A percentile compares a stretch with the other conserved stretches of the same genome.
phyloP scores from a whole-genome alignment of 2,113 vertebrate species.

The Litocranius walleri region DNA sequence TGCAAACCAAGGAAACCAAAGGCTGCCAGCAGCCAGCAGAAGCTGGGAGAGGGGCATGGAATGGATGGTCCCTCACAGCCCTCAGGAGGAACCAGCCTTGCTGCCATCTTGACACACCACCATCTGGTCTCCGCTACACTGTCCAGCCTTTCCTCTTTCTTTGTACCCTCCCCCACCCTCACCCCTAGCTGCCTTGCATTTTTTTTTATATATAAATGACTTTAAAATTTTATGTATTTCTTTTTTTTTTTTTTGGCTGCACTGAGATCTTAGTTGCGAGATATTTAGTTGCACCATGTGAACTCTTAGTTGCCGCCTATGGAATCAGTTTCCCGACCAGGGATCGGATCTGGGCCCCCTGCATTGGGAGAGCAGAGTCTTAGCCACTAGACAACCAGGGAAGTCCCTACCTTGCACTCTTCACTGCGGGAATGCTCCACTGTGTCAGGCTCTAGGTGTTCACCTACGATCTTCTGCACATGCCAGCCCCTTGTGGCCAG shows the following conservation, averaged over 20 bases:
- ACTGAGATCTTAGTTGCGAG: not conserved
- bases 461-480: not conserved
- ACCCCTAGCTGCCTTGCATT: not conserved
- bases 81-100: not conserved
- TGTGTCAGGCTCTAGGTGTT: not conserved
- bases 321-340: not conserved
- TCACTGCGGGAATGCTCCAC: not conserved
- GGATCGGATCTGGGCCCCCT: not conserved
- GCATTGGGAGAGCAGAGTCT: not conserved
- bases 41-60: not conserved
- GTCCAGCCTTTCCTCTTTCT: not conserved
- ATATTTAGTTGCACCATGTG: accelerated
- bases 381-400: not conserved
- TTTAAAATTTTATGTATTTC: not conserved
- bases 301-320: not conserved
- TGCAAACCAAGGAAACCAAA: not conserved
- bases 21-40: not conserved
- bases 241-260: not conserved
- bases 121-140: not conserved
- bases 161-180: accelerated
- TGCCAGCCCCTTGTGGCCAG: not conserved
- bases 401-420: not conserved
- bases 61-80: not conserved
- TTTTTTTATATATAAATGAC: not conserved
- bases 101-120: not conserved